These are phyloP conservation scores for Isoperla grammatica DNA, from an alignment of 2,888 invertebrate genomes.

Conservation along the genomic window DNA sequence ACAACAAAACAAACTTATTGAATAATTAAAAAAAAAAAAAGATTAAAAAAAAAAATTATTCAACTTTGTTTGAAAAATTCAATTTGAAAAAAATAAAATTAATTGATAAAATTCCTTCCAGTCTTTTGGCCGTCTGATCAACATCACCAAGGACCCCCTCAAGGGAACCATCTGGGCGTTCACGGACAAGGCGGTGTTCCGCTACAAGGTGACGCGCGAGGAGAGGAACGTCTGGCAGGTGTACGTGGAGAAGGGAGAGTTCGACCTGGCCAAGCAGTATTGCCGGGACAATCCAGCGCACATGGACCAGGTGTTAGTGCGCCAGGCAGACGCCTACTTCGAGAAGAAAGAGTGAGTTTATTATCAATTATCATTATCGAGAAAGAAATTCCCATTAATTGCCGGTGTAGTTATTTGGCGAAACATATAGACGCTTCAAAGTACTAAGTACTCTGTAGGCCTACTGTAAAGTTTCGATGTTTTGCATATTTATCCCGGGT, in stretches of 20 bases:
- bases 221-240: slow-evolving; percentile 84
- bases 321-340: slow-evolving; percentile 84
- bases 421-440: no score
- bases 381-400: no score
- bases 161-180: slow-evolving; percentile 76
- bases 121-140: slow-evolving; percentile 70
- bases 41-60: no score
- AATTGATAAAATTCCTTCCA: no score
- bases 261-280: slow-evolving; percentile 80
- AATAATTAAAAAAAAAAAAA: no score
- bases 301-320: slow-evolving; percentile 76
- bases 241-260: slow-evolving; percentile 78
- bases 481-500: no score
- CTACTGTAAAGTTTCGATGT: no score
- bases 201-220: slow-evolving; percentile 78
- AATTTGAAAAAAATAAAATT: no score
- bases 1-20: no score
- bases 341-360: slow-evolving; percentile 61
- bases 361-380: background rate
- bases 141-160: slow-evolving; percentile 72
- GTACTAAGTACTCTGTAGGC: no score
- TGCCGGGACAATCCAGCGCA: slow-evolving; percentile 74
- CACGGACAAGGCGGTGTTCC: slow-evolving; percentile 77
- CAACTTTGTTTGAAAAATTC: no score
- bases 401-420: no score